phyloP scores from a whole-genome alignment of 2,113 vertebrate genomes.

The Centropus bengalensis region DNA sequence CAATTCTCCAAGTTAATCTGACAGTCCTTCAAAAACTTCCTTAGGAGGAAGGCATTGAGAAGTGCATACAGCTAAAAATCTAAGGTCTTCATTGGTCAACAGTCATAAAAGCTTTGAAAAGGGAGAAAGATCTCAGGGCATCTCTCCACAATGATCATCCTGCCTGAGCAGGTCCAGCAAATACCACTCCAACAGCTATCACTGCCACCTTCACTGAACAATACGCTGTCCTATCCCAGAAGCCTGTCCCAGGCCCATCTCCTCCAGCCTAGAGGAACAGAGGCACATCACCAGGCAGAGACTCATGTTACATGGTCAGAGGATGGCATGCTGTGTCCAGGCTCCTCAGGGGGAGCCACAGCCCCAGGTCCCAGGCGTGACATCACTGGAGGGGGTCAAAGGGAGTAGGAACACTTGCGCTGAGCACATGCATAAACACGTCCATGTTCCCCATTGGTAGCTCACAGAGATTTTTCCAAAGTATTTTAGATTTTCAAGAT shows the following conservation, averaged over 20 bases:
- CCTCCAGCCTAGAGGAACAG: not conserved
- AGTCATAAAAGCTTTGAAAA: not conserved
- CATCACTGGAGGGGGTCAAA: not conserved
- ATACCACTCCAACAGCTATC: too few species aligned
- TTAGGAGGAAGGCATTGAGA: not conserved
- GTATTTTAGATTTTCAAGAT: not conserved
- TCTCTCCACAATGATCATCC: not conserved
- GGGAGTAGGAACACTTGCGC: not conserved
- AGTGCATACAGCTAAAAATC: not conserved
- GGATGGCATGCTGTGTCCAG: not conserved
- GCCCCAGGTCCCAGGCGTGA: not conserved
- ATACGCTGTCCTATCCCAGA: not conserved
- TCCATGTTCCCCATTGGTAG: accelerated
- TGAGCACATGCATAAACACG: accelerated
- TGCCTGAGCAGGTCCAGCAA: not conserved
- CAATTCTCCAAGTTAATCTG: not conserved
- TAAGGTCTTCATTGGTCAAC: not conserved
- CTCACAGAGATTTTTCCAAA: not conserved
- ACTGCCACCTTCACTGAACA: not conserved
- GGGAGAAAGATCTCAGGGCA: not conserved
- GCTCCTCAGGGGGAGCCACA: not conserved
- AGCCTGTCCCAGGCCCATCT: not conserved
- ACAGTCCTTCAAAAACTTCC: not conserved
- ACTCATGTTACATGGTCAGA: not conserved
- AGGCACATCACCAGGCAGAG: not conserved